A percentile compares a stretch with the other conserved stretches of the same genome.
Evolutionary conservation across 2,888 invertebrate species (phyloP).

Genomic region (Ditula angustiorana): DNA sequence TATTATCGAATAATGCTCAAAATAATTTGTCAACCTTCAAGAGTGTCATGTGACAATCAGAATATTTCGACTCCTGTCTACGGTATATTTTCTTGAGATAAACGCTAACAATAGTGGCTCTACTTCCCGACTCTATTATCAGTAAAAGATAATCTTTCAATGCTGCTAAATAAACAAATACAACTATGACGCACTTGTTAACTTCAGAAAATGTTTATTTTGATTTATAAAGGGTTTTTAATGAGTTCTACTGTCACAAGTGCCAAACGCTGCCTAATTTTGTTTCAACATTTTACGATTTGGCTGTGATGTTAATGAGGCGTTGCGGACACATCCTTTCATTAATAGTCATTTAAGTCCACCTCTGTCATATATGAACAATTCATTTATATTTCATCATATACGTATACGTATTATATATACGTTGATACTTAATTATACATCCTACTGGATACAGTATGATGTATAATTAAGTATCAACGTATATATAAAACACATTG

Average conservation of each 20-base stretch:
- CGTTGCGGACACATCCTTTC: conserved; percentile 22
- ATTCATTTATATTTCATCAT: background rate
- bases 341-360: conserved; percentile 24
- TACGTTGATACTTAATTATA: too few relatives aligned
- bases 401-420: too few relatives aligned
- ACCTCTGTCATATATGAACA: conserved; percentile 15
- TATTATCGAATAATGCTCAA: conserved; percentile 32
- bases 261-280: conserved; percentile 18
- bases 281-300: conserved; percentile 6
- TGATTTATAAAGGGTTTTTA: conserved; percentile 12
- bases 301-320: conserved; percentile 13
- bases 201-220: background rate
- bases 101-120: background rate
- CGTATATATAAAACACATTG: background rate
- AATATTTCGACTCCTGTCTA: conserved; percentile 29
- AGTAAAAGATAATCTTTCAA: conserved; percentile 1
- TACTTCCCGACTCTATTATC: background rate
- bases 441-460: too few relatives aligned
- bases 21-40: conserved; percentile 31
- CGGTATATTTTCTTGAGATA: conserved; percentile 7
- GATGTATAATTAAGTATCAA: background rate
- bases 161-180: background rate
- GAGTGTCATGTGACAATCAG: conserved; percentile 32
- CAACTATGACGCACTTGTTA: background rate
- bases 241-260: conserved; percentile 6